Conservation (phyloP, 2,888 invertebrate species). For the Chaitophorus viminalis region DNA sequence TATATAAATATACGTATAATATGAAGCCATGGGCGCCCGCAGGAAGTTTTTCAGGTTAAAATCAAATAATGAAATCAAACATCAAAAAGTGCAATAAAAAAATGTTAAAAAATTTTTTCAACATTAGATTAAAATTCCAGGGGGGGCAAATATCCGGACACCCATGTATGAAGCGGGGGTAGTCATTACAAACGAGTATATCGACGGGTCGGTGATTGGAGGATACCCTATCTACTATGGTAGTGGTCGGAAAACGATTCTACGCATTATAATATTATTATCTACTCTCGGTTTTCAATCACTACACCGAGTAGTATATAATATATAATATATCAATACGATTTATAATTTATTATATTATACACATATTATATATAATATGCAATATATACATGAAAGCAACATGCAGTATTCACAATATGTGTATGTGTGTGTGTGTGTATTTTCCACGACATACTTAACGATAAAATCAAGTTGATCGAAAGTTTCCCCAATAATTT, state of each 20-base stretch:
- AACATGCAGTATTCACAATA: background rate
- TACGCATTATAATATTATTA: background rate
- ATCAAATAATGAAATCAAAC: too few species aligned
- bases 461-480: background rate
- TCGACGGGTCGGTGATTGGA: background rate
- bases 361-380: too few species aligned
- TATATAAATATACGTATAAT: too few species aligned
- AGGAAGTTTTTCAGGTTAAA: too few species aligned
- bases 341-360: too few species aligned
- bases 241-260: constrained; percentile 13
- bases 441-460: background rate
- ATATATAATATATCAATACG: background rate
- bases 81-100: too few species aligned
- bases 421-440: background rate
- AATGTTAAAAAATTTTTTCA: too few species aligned
- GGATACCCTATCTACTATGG: background rate
- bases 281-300: background rate
- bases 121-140: too few species aligned
- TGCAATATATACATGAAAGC: too few species aligned
- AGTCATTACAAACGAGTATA: background rate
- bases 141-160: too few species aligned
- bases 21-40: too few species aligned
- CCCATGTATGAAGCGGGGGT: background rate
- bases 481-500: constrained; percentile 8
- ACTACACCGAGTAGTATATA: background rate